Evolutionary conservation across 2,797 vertebrate species (phyloP).

Genomic region (Gila robusta): DNA sequence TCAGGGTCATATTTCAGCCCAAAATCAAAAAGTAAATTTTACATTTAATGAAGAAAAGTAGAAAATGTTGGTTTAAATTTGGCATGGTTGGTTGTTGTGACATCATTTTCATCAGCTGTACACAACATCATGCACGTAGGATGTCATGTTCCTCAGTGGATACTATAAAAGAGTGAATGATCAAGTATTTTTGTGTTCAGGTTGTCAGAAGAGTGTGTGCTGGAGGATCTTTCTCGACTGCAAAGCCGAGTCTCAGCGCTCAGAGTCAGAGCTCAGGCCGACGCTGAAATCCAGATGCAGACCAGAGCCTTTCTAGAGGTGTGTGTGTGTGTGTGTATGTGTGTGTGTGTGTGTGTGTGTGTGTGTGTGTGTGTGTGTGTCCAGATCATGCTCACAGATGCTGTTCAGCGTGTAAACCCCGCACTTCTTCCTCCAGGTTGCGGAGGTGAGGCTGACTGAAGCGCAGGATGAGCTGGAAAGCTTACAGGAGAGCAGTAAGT

Average conservation of each 20-base stretch:
- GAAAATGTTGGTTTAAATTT: too few species aligned
- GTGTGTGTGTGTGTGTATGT: neutral
- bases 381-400: neutral
- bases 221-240: constrained; percentile 82
- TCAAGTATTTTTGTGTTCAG: constrained; percentile 61
- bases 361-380: neutral
- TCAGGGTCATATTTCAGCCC: neutral
- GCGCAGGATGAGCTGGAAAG: constrained; percentile 80
- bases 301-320: constrained; percentile 83
- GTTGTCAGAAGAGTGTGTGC: constrained; percentile 80
- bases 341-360: too few species aligned
- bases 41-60: neutral
- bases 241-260: constrained; percentile 77
- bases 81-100: neutral
- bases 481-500: constrained; percentile 80
- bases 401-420: neutral
- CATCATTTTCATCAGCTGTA: neutral
- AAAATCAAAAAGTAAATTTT: neutral
- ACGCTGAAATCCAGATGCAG: constrained; percentile 76
- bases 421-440: constrained; percentile 68
- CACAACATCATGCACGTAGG: too few species aligned
- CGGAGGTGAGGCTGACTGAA: constrained; percentile 78
- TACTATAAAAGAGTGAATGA: neutral
- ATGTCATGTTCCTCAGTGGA: neutral
- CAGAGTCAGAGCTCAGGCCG: constrained; percentile 70